Evolutionary conservation across 2,113 vertebrate genomes (phyloP).

Genomic region (Strix uralensis): DNA sequence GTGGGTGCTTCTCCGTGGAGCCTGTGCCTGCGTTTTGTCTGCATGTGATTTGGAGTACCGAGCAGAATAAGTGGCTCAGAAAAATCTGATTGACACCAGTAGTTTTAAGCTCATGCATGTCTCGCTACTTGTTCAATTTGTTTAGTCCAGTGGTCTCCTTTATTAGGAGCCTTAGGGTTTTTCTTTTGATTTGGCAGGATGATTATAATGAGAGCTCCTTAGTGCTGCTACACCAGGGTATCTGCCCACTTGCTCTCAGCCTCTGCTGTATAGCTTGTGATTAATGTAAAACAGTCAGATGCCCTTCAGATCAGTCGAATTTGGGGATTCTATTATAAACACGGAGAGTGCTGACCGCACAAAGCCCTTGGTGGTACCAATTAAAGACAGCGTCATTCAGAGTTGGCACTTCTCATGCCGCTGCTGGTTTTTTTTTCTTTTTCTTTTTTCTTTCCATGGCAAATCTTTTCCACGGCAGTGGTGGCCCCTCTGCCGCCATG

Average conservation of each 20-base stretch:
- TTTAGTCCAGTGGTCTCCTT: slow-evolving; percentile 65
- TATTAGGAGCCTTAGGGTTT: slow-evolving; percentile 69
- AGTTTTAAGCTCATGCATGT: slow-evolving; percentile 40
- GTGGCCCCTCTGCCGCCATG: background rate
- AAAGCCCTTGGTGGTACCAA: slow-evolving; percentile 57
- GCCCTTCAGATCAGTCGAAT: slow-evolving; percentile 57
- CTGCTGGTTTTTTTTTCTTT: background rate
- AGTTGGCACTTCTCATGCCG: background rate
- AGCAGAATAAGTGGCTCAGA: background rate
- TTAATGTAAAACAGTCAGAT: slow-evolving; percentile 66
- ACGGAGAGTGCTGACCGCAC: slow-evolving; percentile 20
- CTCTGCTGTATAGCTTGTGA: slow-evolving; percentile 62
- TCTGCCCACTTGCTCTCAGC: slow-evolving; percentile 64
- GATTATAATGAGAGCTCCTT: slow-evolving; percentile 68
- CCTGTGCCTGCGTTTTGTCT: background rate
- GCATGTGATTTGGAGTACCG: rapidly evolving
- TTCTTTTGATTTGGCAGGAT: slow-evolving; percentile 67
- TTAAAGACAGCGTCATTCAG: slow-evolving; percentile 39
- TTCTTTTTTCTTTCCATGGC: background rate
- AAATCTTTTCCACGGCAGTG: background rate
- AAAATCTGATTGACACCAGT: slow-evolving; percentile 30
- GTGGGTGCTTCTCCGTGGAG: background rate
- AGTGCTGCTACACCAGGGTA: slow-evolving; percentile 59
- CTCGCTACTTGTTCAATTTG: slow-evolving; percentile 64
- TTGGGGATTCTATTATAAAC: slow-evolving; percentile 58